Evolutionary conservation across 2,113 vertebrate genomes (phyloP).

Genomic region (Pygoscelis adeliae): DNA sequence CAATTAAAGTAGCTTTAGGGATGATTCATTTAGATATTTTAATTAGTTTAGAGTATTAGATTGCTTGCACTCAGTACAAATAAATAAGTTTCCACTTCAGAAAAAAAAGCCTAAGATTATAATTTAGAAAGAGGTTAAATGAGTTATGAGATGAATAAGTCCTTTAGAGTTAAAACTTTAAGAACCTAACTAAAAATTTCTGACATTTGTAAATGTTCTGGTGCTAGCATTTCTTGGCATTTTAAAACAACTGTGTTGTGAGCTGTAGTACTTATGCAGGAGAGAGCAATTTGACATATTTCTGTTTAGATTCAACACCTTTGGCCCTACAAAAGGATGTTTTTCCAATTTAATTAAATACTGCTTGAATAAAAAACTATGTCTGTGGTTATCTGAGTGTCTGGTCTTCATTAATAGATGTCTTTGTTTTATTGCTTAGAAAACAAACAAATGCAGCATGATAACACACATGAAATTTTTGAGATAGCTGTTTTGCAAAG

Average conservation of each 20-base stretch:
- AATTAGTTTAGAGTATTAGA: not conserved
- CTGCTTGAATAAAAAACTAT: not conserved
- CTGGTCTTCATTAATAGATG: not conserved
- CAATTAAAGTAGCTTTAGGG: not conserved
- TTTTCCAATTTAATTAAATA: not conserved
- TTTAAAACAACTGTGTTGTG: not conserved
- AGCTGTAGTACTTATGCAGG: not conserved
- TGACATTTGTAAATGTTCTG: not conserved
- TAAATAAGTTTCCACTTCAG: not conserved
- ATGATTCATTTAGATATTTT: not conserved
- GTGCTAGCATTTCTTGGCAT: not conserved
- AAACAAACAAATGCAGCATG: not conserved
- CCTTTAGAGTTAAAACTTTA: not conserved
- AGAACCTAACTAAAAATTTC: not conserved
- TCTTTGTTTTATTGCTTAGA: not conserved
- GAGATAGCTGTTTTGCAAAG: not conserved
- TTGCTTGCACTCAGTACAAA: constrained; percentile 1
- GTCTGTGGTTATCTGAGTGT: not conserved
- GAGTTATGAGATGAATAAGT: not conserved
- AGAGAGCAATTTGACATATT: not conserved
- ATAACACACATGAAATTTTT: not conserved
- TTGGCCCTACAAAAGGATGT: not conserved
- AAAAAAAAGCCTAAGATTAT: not conserved
- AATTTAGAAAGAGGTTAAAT: not conserved
- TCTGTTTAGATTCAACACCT: not conserved